Base-by-base conservation (phyloP, 1,140 invertebrate genomes). In the Triops longicaudatus region DNA sequence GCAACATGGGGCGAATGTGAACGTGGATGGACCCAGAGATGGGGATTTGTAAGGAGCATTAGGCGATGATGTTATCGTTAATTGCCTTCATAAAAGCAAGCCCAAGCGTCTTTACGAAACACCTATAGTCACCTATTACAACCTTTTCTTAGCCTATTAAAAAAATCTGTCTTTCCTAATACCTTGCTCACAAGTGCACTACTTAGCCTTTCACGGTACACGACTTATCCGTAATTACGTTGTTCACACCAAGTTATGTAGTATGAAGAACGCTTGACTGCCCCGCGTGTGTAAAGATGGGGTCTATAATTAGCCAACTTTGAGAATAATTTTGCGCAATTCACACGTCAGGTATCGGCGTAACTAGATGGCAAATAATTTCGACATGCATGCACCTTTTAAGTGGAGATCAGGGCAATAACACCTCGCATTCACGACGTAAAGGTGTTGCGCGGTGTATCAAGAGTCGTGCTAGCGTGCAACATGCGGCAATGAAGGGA, bases 11-110 rank as follows among this genome's bases (percentile, higher is more conserved):
- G 50, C 14, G 2, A 63, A 63, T 63, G 50, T 63, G 50, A 63
- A 63, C 50, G 14, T 63, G 50, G 50, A 63, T 63, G 22, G 50
- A 63, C 50, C 50, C 14, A 63, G 50, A 63, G 50, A 63, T 63
- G 50, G 50, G 50, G 50, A 22, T 63, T 63, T 63, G 50, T 63
- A 63, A 63, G 50, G 50, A 22, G 50, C 50, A 63, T 63, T 63
- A 22, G 50, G 50, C 50, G 50, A 63, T 63, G 50, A 63, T 63
- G 50, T 10, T 63, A 63, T 63, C 50, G 50, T 63, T 63, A 63
- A 63, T 63, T 63, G 50, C 50, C 50, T 63, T 63, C 50, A 63
- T 63, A 63, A 63, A 63, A 63, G 50, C 50, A 63, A 63, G 50
- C 14, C 50, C 50, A 6, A 17, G 17, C 10, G 50, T 63, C 31